Percentiles rank a stretch among this genome's conserved stretches.
Evolutionary conservation across 1,140 invertebrate genomes (phyloP).

Genomic region (Plectrocnemia conspersa): DNA sequence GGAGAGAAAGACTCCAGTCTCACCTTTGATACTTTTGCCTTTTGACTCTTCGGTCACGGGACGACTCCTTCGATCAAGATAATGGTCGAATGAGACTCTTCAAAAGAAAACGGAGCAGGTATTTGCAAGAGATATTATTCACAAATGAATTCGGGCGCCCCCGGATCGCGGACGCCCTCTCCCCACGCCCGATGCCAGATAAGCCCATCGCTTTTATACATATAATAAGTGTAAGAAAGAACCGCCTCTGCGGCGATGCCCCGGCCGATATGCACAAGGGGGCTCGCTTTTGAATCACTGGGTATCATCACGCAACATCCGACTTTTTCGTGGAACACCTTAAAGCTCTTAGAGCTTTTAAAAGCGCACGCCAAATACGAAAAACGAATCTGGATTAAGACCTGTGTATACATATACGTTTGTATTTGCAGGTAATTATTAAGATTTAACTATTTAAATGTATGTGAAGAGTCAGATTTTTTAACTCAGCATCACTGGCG

Average conservation of each 20-base stretch:
- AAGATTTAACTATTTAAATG: too few species aligned
- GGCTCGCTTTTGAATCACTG: conserved; percentile 9
- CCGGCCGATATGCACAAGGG: conserved; percentile 1
- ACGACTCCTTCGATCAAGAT: conserved; percentile 21
- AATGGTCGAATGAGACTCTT: conserved; percentile 20
- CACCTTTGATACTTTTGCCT: conserved; percentile 11
- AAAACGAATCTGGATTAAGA: too few species aligned
- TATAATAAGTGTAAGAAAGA: conserved; percentile 28
- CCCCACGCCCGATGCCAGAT: conserved; percentile 17
- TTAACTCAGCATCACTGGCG: too few species aligned
- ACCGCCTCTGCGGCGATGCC: not conserved
- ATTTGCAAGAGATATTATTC: conserved; percentile 31
- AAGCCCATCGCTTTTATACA: conserved; percentile 18
- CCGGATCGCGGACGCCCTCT: conserved; percentile 7
- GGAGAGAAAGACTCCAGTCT: too few species aligned
- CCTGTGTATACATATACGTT: too few species aligned
- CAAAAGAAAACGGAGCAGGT: conserved; percentile 26
- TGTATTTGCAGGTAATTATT: too few species aligned
- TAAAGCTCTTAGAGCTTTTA: too few species aligned
- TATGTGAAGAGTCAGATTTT: too few species aligned
- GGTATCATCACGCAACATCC: conserved; percentile 11
- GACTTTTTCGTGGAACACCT: not conserved
- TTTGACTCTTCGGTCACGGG: conserved; percentile 16
- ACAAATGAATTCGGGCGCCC: conserved; percentile 29
- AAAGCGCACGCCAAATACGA: too few species aligned